Evolutionary conservation across 2,888 invertebrate species (phyloP).

Genomic region (Achlya flavicornis): DNA sequence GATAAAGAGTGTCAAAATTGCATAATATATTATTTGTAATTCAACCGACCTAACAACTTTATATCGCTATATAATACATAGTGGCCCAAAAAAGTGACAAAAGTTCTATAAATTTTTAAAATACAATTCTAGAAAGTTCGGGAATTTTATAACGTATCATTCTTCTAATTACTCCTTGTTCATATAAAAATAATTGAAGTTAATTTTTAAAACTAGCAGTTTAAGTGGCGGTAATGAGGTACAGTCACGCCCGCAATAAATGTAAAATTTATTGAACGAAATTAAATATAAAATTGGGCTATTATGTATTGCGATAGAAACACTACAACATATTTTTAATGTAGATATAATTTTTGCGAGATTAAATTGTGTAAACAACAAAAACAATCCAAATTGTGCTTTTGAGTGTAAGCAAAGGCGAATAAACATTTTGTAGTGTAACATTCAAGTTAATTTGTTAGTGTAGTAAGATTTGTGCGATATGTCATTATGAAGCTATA

Average conservation of each 20-base stretch:
- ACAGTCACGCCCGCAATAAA: too few species aligned
- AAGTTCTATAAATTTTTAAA: too few species aligned
- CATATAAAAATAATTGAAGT: too few species aligned
- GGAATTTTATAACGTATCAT: neutral
- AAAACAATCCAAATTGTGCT: neutral
- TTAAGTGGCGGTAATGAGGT: too few species aligned
- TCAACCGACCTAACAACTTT: neutral
- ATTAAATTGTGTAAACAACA: neutral
- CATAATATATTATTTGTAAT: neutral
- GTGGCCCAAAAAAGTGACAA: neutral
- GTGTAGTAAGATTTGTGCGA: slow-evolving; percentile 42
- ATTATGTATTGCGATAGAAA: neutral
- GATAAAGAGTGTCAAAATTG: slow-evolving; percentile 19
- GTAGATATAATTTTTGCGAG: neutral
- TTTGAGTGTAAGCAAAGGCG: neutral
- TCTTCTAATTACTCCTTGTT: too few species aligned
- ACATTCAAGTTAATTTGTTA: slow-evolving; percentile 22
- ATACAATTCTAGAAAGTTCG: too few species aligned
- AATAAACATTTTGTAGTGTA: slow-evolving; percentile 8
- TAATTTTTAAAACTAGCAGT: too few species aligned
- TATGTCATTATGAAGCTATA: slow-evolving; percentile 30
- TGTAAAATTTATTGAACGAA: too few species aligned
- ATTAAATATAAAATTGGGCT: neutral
- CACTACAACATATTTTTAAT: neutral
- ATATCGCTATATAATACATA: neutral